These are phyloP conservation scores for Osmerus eperlanus DNA, from an alignment of 2,113 vertebrate species.

Conservation along the genomic window DNA sequence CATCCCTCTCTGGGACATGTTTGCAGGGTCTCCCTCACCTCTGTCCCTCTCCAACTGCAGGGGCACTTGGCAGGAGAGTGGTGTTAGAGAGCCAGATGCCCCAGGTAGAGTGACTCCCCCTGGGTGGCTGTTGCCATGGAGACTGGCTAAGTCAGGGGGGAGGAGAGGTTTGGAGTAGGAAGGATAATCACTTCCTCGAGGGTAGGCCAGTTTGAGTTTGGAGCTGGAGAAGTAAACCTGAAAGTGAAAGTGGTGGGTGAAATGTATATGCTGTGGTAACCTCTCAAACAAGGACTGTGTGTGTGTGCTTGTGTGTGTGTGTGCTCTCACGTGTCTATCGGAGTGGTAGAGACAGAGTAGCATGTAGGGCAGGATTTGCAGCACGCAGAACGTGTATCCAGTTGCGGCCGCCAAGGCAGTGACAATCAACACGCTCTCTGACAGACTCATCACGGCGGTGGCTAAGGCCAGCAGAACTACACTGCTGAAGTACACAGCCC, in stretches of 20 bases:
- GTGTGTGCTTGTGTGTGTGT: neutral
- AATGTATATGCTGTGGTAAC: neutral
- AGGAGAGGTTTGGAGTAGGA: constrained; percentile 44
- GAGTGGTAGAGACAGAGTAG: constrained; percentile 83
- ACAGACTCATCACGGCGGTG: constrained; percentile 76
- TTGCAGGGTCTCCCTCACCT: neutral
- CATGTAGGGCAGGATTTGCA: constrained; percentile 85
- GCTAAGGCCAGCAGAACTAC: constrained; percentile 74
- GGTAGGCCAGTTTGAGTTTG: constrained; percentile 42
- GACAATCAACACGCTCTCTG: constrained; percentile 72
- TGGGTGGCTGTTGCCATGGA: constrained; percentile 52
- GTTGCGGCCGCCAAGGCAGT: constrained; percentile 77
- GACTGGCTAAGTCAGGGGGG: constrained; percentile 51
- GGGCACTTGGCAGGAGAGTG: constrained; percentile 34
- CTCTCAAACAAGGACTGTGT: neutral
- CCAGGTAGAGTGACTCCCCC: constrained; percentile 29
- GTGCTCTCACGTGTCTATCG: constrained; percentile 74
- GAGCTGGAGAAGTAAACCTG: constrained; percentile 78
- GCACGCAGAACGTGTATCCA: constrained; percentile 79
- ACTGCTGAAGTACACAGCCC: constrained; percentile 77
- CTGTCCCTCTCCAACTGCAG: constrained; percentile 2
- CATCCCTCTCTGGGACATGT: constrained; percentile 67
- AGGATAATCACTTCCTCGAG: constrained; percentile 23
- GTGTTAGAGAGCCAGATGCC: constrained; percentile 30
- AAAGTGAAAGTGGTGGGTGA: neutral